Conservation (phyloP, 2,888 invertebrate genomes). For the Elegia similella region DNA sequence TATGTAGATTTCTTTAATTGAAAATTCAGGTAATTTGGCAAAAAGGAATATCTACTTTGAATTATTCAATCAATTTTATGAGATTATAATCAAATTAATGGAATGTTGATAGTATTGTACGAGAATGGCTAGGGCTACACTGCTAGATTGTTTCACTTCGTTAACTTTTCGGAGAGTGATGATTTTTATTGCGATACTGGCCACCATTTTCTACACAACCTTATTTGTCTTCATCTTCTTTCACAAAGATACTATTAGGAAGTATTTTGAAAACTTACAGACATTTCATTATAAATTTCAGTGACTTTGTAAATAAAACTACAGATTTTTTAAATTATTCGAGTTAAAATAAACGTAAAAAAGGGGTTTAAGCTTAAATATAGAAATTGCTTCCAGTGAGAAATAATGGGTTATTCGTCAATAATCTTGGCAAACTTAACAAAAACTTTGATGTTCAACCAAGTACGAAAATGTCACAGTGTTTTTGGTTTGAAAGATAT, state of each 20-base stretch:
- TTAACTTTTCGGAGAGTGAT: not conserved
- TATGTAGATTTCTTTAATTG: no score
- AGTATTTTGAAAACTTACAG: not conserved
- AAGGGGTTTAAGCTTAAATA: not conserved
- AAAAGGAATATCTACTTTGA: no score
- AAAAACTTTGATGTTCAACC: slow-evolving; percentile 22
- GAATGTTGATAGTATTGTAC: no score
- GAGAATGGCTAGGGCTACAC: not conserved
- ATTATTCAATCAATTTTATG: not conserved
- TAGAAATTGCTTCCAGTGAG: not conserved
- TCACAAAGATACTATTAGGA: not conserved
- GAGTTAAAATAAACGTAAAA: not conserved
- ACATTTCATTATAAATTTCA: not conserved
- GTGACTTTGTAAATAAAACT: not conserved
- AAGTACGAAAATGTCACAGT: slow-evolving; percentile 50
- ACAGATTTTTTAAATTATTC: not conserved
- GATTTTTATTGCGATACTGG: not conserved
- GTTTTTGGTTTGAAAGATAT: slow-evolving; percentile 62
- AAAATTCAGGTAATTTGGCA: no score
- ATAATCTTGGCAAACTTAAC: slow-evolving; percentile 18
- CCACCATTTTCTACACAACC: not conserved
- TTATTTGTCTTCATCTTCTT: not conserved
- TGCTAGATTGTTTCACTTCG: not conserved
- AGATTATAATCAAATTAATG: not conserved
- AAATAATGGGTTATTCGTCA: not conserved